Evolutionary conservation across 2,888 invertebrate genomes (phyloP).

Genomic region (Chalcis sispes): DNA sequence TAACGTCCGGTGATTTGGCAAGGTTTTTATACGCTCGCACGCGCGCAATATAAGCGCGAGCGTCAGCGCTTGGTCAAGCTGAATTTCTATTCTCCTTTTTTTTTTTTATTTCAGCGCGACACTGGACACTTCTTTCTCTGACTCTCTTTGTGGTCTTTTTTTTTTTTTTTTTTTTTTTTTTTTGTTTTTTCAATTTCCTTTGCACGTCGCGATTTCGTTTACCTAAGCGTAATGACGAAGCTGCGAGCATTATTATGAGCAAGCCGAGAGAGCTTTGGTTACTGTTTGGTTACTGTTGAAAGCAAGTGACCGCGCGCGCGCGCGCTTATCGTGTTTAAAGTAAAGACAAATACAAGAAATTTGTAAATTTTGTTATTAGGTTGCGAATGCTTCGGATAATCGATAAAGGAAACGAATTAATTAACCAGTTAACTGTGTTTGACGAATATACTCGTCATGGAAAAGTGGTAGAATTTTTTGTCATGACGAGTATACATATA

Average conservation of each 20-base stretch:
- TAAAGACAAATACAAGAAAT: constrained; percentile 24
- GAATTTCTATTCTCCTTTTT: constrained; percentile 45
- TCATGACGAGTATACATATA: no score
- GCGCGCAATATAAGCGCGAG: constrained; percentile 58
- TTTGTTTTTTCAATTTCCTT: background rate
- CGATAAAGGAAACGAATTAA: no score
- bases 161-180: background rate
- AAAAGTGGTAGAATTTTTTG: no score
- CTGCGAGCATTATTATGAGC: constrained; percentile 24
- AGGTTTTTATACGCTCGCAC: background rate
- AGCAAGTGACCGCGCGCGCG: background rate
- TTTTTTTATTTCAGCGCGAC: background rate
- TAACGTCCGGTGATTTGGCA: constrained; percentile 30
- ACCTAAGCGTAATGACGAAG: constrained; percentile 40
- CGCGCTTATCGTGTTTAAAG: constrained; percentile 24
- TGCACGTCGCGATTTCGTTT: constrained; percentile 38
- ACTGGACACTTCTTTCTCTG: constrained; percentile 7
- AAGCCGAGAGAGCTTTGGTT: background rate
- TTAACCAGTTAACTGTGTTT: no score
- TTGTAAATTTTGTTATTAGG: background rate
- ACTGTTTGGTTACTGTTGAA: constrained; percentile 6
- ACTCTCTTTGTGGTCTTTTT: background rate
- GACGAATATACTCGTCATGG: no score
- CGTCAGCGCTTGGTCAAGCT: constrained; percentile 47
- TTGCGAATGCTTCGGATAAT: background rate